Percentiles rank a stretch among this genome's conserved stretches.
These are phyloP conservation scores for Agrochola circellaris DNA, from an alignment of 2,888 invertebrate genomes.

Conservation along the genomic window DNA sequence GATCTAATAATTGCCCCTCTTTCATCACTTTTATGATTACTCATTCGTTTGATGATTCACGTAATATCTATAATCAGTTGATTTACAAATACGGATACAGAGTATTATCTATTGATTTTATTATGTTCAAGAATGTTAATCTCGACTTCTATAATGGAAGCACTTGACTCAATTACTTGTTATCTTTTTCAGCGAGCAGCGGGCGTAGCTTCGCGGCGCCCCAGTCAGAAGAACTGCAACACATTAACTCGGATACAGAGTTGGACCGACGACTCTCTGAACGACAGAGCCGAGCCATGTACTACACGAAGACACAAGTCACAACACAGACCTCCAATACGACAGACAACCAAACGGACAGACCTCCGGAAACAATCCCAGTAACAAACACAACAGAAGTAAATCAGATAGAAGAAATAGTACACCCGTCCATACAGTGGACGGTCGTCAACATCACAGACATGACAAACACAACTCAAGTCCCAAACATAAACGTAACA, in stretches of 20 bases:
- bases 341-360: slow-evolving; percentile 72
- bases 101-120: slow-evolving; percentile 52
- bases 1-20: slow-evolving; percentile 30
- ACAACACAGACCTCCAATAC: slow-evolving; percentile 72
- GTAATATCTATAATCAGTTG: slow-evolving; percentile 7
- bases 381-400: slow-evolving; percentile 64
- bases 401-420: slow-evolving; percentile 68
- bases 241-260: slow-evolving; percentile 76
- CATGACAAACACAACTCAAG: slow-evolving; percentile 47
- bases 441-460: slow-evolving; percentile 74
- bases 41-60: slow-evolving; percentile 30
- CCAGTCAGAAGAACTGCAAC: slow-evolving; percentile 81
- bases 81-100: slow-evolving; percentile 16
- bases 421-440: slow-evolving; percentile 79
- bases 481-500: slow-evolving; percentile 68
- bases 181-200: slow-evolving; percentile 81
- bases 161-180: slow-evolving; percentile 39
- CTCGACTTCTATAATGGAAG: slow-evolving; percentile 6
- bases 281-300: slow-evolving; percentile 84
- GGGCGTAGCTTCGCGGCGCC: slow-evolving; percentile 79
- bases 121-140: slow-evolving; percentile 16
- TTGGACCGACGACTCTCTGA: slow-evolving; percentile 74
- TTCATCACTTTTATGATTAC: slow-evolving; percentile 35
- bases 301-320: slow-evolving; percentile 80
- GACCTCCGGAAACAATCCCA: slow-evolving; percentile 47